A percentile compares a stretch with the other conserved stretches of the same genome.
phyloP scores from a whole-genome alignment of 2,797 vertebrate genomes.

The Iguana delicatissima region DNA sequence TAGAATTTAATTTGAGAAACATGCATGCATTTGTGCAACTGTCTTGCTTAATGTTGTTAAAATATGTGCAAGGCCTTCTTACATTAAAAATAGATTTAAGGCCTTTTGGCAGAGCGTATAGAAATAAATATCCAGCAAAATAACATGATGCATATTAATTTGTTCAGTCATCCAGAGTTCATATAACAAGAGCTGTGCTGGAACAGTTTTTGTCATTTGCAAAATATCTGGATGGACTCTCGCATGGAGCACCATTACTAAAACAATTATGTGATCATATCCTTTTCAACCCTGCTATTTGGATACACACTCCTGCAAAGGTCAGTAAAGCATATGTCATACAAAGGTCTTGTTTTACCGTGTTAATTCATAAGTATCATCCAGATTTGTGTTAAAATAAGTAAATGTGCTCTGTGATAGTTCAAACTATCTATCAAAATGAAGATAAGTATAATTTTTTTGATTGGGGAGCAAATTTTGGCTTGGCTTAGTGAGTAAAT shows the following conservation, averaged over 20 bases:
- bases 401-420: background rate
- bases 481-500: background rate
- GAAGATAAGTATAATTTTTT: background rate
- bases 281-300: slow-evolving; percentile 94
- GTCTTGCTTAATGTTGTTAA: slow-evolving; percentile 19
- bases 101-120: background rate
- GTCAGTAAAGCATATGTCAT: slow-evolving; percentile 72
- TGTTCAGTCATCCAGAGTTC: slow-evolving; percentile 91
- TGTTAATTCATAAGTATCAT: background rate
- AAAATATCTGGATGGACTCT: slow-evolving; percentile 96
- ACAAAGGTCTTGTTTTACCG: background rate
- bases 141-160: slow-evolving; percentile 49
- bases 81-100: background rate
- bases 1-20: slow-evolving; percentile 1
- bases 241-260: slow-evolving; percentile 93
- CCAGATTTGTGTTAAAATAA: background rate
- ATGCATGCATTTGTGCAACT: background rate
- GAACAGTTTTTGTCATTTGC: slow-evolving; percentile 98
- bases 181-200: slow-evolving; percentile 94
- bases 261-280: slow-evolving; percentile 96
- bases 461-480: background rate
- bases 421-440: background rate
- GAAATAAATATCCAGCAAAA: background rate
- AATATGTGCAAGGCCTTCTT: accelerated
- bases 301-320: slow-evolving; percentile 99